Percentiles rank a stretch among this genome's conserved stretches.
These are phyloP conservation scores for Egretta garzetta DNA, from an alignment of 2,113 vertebrate species.

Conservation along the genomic window DNA sequence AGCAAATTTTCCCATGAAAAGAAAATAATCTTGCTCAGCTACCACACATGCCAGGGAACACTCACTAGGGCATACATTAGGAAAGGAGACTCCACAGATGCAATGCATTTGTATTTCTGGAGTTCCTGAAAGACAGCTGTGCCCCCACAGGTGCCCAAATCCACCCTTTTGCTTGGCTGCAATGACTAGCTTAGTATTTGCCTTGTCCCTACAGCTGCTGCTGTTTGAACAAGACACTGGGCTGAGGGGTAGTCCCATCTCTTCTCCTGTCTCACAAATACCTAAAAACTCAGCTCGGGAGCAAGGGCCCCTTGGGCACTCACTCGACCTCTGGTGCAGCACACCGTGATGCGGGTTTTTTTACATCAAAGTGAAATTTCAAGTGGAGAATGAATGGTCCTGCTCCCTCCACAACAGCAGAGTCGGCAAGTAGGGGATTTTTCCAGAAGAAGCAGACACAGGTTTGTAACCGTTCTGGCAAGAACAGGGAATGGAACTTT, in stretches of 20 bases:
- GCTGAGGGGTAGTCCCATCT: not conserved
- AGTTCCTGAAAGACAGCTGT: not conserved
- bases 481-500: not conserved
- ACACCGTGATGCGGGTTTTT: rapidly evolving
- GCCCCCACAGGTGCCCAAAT: not conserved
- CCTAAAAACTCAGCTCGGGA: not conserved
- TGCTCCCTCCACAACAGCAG: rapidly evolving
- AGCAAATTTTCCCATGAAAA: not conserved
- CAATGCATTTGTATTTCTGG: not conserved
- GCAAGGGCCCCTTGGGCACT: not conserved
- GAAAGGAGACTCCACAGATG: not conserved
- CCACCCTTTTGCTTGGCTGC: not conserved
- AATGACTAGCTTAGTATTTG: not conserved
- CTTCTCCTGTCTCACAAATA: not conserved
- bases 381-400: not conserved
- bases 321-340: not conserved
- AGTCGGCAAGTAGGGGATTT: not conserved
- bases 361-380: not conserved
- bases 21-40: not conserved
- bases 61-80: not conserved
- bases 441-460: not conserved
- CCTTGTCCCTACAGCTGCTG: not conserved
- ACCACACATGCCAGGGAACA: not conserved
- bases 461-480: not conserved
- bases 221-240: not conserved